A percentile compares a stretch with the other conserved stretches of the same genome.
Evolutionary conservation across 1,140 invertebrate species (phyloP).

Genomic region (Megathymus violae): DNA sequence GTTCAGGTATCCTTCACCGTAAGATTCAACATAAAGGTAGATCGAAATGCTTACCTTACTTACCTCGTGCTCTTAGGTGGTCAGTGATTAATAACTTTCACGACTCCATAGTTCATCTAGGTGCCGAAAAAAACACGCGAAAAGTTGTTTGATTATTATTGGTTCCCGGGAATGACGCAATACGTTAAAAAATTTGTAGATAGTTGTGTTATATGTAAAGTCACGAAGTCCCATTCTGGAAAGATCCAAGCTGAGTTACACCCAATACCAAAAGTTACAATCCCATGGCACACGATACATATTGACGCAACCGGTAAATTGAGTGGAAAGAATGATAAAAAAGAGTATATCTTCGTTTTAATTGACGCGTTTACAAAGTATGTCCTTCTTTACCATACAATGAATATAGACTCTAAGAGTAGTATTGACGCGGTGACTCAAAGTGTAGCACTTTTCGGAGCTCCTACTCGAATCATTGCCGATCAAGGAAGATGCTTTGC

Average conservation of each 20-base stretch:
- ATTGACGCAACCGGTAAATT: neutral
- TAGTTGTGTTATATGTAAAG: neutral
- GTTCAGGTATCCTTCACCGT: neutral
- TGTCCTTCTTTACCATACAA: neutral
- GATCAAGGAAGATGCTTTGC: slow-evolving; percentile 59
- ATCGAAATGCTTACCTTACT: neutral
- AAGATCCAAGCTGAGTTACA: neutral
- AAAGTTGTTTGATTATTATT: neutral
- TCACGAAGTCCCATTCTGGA: neutral
- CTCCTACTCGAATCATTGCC: slow-evolving; percentile 48
- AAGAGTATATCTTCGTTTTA: neutral
- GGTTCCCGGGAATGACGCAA: neutral
- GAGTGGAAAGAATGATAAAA: neutral
- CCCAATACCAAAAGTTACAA: neutral
- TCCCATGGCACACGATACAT: neutral
- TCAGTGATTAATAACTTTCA: neutral
- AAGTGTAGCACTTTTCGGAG: slow-evolving; percentile 48
- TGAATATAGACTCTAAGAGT: neutral
- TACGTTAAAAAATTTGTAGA: neutral
- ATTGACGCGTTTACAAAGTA: neutral
- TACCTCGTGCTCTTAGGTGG: neutral
- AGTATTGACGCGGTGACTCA: slow-evolving; percentile 22
- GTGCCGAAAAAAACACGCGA: neutral
- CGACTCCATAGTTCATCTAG: neutral
- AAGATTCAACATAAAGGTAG: neutral